These are phyloP conservation scores for Tadarida brasiliensis DNA, from an alignment of 2,797 vertebrate species.

Conservation along the genomic window DNA sequence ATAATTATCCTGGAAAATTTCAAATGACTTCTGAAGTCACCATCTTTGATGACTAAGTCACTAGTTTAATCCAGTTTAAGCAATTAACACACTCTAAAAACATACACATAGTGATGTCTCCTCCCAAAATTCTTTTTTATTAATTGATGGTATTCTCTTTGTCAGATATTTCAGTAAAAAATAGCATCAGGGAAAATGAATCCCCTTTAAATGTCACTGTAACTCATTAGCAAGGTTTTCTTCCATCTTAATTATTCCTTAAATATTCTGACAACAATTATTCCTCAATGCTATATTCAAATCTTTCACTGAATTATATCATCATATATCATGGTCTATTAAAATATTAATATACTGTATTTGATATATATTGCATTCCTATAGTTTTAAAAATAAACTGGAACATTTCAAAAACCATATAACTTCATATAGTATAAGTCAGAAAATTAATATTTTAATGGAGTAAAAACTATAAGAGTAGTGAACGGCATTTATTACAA, in stretches of 20 bases:
- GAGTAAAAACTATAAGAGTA: not conserved
- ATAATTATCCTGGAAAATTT: slow-evolving; percentile 34
- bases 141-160: slow-evolving; percentile 38
- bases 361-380: not conserved
- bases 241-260: slow-evolving; percentile 32
- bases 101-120: slow-evolving; percentile 24
- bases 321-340: slow-evolving; percentile 45
- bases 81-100: slow-evolving; percentile 54
- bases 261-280: slow-evolving; percentile 50
- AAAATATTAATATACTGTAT: slow-evolving; percentile 46
- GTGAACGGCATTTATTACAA: not conserved
- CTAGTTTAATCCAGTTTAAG: slow-evolving; percentile 60
- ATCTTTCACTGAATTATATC: slow-evolving; percentile 54
- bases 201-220: not conserved
- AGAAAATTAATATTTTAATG: slow-evolving; percentile 54
- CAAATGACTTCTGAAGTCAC: slow-evolving; percentile 61
- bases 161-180: slow-evolving; percentile 51
- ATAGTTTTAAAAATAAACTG: not conserved
- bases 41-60: slow-evolving; percentile 37
- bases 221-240: not conserved
- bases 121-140: slow-evolving; percentile 42
- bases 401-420: not conserved
- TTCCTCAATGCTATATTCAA: not conserved
- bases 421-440: slow-evolving; percentile 28
- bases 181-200: slow-evolving; percentile 30